Base-by-base conservation (phyloP, 2,113 vertebrate genomes). In the Hippolais icterina region DNA sequence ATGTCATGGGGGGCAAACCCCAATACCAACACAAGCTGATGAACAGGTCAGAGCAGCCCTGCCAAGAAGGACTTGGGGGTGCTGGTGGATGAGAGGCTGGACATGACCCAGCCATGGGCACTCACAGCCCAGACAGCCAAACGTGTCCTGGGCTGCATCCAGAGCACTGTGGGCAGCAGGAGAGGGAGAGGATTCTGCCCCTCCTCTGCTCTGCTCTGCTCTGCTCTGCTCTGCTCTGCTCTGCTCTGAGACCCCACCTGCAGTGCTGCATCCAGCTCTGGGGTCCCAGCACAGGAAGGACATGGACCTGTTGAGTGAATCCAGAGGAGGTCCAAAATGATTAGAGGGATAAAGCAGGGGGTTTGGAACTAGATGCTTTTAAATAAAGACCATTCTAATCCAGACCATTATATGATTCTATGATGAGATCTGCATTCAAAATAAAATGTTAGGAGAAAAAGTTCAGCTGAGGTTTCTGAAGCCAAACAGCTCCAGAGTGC, bases 21-120 rank as follows among this genome's bases (percentile, higher is more conserved):
- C 1, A 3, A 14, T 8, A 6, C 1, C 33, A 52, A 23, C 27
- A 37, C 22, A 68, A 37, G 6, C 21, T 59, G 9, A 50, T 35
- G 25, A 19, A 28, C 18, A 39, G 37, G 37, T 39, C 37, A 76
- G 20, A 50, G 35, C 31, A 59, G 16, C 8, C 15, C 15, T 15
- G 41, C 0, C 0, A 0, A 68, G 72, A 60, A 68, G 33, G 9
- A 12, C 12, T 28, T 52, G 27, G 11, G 6, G 11, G 7, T 52
- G 7, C 31, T 12, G 31, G 16, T 2, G 22, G 44, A 0, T 0
- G 21, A 18, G 52, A 66, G 20, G 52, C 44, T 66, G 71, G 16
- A 50, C 31, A 29, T 42, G 46, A 24, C 46, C 31, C 29, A n/a
- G 46, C 29, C 2, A 82, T 28, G 79, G 0, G 44, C 79, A 82